Base-by-base conservation (phyloP, 2,888 invertebrate genomes). In the Girardia tigrina region DNA sequence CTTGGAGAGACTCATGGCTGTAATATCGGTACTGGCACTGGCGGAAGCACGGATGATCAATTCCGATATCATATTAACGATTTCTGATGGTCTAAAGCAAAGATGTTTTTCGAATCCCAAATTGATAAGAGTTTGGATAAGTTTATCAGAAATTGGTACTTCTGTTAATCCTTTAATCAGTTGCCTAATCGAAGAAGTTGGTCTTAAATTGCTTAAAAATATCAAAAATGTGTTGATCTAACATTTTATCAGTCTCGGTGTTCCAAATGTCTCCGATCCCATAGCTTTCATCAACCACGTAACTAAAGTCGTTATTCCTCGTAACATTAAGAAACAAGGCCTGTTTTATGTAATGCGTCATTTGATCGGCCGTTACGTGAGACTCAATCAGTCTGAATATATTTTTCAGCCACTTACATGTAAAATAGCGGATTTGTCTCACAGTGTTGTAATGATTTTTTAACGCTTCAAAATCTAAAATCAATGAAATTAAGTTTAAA, bases 391-490 rank as follows among this genome's bases (percentile, higher is more conserved):
- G 4, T 56, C 56, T n/a, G 56, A 56, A 56, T 8, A 56, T 56
- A 23, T 56, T 56, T 56, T 16, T 56, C 4, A 56, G 56, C 56
- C 56, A 56, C 23, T 56, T 56, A 56, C 56, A 56, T 2, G 56
- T 56, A 56, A 56, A 56, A n/a, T 56, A 56, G n/a, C 56, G 56
- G n/a, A 56, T 56, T 56, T 56, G 56, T 56, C 56, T 4, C n/a
- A 56, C 20, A n/a, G 56, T 56, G 23, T 56, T 56, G n/a, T 12
- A 56, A 56, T 56, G 56, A 56, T n/a, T 12, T 16, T 56, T 56
- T 56, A 56, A 23, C n/a, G 56, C 56, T 56, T 56, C 56, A 16
- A 20, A 56, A 56, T 56, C 56, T 56, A 12, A 36, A 36, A 36
- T n/a, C n/a, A n/a, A n/a, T n/a, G n/a, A n/a, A n/a, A n/a, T n/a